Evolutionary conservation across 2,888 invertebrate species (phyloP).

Genomic region (Sphaeridia pumilis): DNA sequence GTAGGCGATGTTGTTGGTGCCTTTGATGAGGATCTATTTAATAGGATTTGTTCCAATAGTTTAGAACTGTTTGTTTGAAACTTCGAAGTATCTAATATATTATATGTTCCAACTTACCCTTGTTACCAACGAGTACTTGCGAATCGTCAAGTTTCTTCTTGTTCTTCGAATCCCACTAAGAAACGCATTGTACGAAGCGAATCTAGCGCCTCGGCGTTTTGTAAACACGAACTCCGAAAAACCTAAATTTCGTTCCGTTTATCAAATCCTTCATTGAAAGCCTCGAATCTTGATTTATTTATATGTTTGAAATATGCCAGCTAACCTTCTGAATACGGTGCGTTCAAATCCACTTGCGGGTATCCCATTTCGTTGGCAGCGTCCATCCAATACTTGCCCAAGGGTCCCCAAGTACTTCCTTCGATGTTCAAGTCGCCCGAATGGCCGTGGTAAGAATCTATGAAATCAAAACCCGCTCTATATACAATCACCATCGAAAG

Average conservation of each 20-base stretch:
- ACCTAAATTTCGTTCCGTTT: slow-evolving; percentile 3
- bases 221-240: slow-evolving; percentile 19
- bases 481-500: too few species aligned
- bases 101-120: slow-evolving; percentile 8
- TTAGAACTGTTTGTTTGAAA: background rate
- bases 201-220: slow-evolving; percentile 16
- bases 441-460: slow-evolving; percentile 19
- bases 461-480: too few species aligned
- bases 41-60: background rate
- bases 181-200: slow-evolving; percentile 19
- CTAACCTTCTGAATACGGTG: slow-evolving; percentile 20
- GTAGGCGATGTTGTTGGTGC: slow-evolving; percentile 24
- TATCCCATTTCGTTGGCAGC: slow-evolving; percentile 24
- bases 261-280: too few species aligned
- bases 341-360: slow-evolving; percentile 20
- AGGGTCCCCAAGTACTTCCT: slow-evolving; percentile 11
- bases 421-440: slow-evolving; percentile 19
- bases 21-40: slow-evolving; percentile 28
- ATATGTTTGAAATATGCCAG: too few species aligned
- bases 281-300: background rate
- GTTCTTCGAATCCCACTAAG: slow-evolving; percentile 12
- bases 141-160: slow-evolving; percentile 7
- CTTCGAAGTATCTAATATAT: background rate
- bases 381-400: slow-evolving; percentile 15
- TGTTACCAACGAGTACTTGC: slow-evolving; percentile 16